These are phyloP conservation scores for Yponomeuta evonymella DNA, from an alignment of 2,888 invertebrate genomes.

Conservation along the genomic window DNA sequence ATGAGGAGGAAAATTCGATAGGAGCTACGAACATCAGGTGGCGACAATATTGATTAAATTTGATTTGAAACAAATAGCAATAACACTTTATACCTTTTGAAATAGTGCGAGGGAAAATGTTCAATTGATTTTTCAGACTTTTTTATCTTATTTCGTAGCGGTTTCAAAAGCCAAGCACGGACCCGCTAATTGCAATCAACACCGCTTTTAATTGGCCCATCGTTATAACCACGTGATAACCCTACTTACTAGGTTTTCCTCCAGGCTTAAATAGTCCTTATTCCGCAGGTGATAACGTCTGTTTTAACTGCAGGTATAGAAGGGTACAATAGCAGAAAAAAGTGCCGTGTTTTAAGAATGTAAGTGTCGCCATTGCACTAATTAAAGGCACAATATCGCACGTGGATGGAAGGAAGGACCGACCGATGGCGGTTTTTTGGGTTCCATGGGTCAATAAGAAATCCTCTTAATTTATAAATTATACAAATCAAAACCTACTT, in stretches of 20 bases:
- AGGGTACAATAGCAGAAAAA: conserved; percentile 24
- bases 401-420: conserved; percentile 4
- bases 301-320: conserved; percentile 26
- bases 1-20: too few species aligned
- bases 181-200: conserved; percentile 27
- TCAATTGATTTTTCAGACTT: conserved; percentile 26
- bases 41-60: too few species aligned
- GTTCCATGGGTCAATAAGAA: too few species aligned
- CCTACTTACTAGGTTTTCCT: background rate
- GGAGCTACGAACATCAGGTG: too few species aligned
- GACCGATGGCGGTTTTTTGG: conserved; percentile 2
- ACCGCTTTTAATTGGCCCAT: conserved; percentile 47
- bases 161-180: conserved; percentile 18
- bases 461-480: too few species aligned
- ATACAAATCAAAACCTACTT: too few species aligned
- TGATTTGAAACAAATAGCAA: background rate
- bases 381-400: conserved; percentile 39
- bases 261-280: background rate
- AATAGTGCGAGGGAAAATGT: background rate
- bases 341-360: conserved; percentile 15
- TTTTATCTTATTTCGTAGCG: conserved; percentile 22
- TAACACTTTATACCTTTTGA: background rate
- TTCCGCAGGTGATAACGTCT: background rate
- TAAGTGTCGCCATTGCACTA: conserved; percentile 39
- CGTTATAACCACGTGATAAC: conserved; percentile 33